Conservation (phyloP, 2,797 vertebrate genomes). For the Myotis pilosus region DNA sequence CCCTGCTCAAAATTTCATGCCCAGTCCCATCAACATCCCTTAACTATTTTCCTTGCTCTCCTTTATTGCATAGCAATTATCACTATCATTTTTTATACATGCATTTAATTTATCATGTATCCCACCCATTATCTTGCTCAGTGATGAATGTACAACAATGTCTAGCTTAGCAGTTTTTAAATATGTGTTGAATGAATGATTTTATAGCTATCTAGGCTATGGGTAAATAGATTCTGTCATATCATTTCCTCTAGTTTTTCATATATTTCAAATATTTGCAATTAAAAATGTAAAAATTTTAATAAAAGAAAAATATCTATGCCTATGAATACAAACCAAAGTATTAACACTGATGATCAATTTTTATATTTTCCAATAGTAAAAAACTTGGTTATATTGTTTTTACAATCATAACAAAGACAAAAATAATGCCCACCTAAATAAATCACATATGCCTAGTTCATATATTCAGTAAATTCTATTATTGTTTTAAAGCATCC, state of each 20-base stretch:
- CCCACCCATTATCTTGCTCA: background rate
- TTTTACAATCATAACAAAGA: background rate
- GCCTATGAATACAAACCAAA: background rate
- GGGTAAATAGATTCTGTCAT: background rate
- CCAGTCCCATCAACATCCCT: background rate
- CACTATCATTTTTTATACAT: background rate
- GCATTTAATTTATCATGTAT: background rate
- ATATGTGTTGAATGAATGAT: background rate
- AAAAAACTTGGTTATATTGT: background rate
- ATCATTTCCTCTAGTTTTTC: background rate
- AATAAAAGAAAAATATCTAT: background rate
- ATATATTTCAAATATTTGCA: background rate
- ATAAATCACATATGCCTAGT: background rate
- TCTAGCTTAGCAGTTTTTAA: background rate
- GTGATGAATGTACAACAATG: background rate
- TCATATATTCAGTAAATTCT: background rate
- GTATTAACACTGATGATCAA: background rate
- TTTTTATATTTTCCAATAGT: background rate
- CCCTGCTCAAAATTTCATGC: background rate
- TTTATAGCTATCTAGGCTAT: background rate
- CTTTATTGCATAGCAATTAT: background rate
- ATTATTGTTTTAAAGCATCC: background rate
- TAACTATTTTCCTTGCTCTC: background rate
- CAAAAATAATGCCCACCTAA: background rate
- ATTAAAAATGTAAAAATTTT: background rate